phyloP scores from a whole-genome alignment of 2,113 vertebrate genomes.

The Corvus cornix region DNA sequence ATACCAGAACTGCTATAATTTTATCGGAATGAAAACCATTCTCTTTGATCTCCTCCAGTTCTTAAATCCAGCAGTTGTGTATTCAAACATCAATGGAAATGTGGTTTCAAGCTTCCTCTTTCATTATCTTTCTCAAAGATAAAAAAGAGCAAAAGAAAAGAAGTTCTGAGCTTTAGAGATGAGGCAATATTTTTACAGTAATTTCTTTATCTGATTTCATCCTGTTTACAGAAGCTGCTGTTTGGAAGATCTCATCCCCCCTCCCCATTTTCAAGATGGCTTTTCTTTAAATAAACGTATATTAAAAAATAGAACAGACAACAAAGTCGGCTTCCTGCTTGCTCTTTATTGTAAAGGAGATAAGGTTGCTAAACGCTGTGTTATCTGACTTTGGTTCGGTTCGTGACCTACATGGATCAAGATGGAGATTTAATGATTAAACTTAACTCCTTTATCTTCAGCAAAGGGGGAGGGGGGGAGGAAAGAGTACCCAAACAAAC shows the following conservation, averaged over 20 bases:
- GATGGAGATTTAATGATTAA: slow-evolving; percentile 69
- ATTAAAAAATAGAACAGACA: slow-evolving; percentile 29
- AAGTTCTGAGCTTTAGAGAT: slow-evolving; percentile 75
- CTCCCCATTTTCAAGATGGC: not conserved
- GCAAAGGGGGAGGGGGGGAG: not conserved
- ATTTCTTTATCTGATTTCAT: slow-evolving; percentile 82
- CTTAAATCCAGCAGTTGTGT: slow-evolving; percentile 92
- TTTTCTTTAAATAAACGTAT: slow-evolving; percentile 64
- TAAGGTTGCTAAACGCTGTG: slow-evolving; percentile 18
- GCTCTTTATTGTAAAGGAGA: not conserved
- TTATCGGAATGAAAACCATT: slow-evolving; percentile 82
- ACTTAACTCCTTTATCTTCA: slow-evolving; percentile 63
- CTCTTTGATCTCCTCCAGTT: slow-evolving; percentile 91
- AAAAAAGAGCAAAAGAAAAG: slow-evolving; percentile 76
- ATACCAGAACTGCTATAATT: slow-evolving; percentile 79
- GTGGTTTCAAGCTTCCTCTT: slow-evolving; percentile 86
- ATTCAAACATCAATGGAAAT: slow-evolving; percentile 91
- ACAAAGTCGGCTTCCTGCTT: slow-evolving; percentile 13
- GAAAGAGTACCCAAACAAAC: slow-evolving; percentile 51
- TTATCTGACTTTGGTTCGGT: slow-evolving; percentile 38
- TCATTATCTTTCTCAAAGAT: slow-evolving; percentile 94
- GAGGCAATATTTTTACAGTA: slow-evolving; percentile 81
- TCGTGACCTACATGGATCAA: slow-evolving; percentile 58
- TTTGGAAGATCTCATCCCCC: slow-evolving; percentile 43
- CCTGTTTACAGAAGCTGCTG: slow-evolving; percentile 74